These are phyloP conservation scores for Ibidorhyncha struthersii DNA, from an alignment of 2,113 vertebrate genomes.

Conservation along the genomic window DNA sequence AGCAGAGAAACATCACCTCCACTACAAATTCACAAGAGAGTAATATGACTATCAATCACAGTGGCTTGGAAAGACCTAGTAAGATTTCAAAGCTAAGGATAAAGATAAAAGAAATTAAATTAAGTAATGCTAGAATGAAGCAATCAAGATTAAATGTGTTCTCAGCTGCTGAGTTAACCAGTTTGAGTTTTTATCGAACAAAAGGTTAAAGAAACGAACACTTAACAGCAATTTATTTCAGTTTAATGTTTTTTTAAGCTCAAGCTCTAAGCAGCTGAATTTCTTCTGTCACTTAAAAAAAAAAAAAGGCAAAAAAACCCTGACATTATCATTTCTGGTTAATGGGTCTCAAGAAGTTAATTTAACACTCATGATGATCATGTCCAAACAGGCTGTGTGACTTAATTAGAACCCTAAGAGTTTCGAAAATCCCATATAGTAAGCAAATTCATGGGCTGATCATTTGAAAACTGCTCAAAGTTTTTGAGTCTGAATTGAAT, in stretches of 20 bases:
- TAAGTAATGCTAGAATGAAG: conserved; percentile 63
- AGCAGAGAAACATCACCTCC: conserved; percentile 62
- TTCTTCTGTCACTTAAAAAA: not conserved
- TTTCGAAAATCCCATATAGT: not conserved
- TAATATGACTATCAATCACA: conserved; percentile 64
- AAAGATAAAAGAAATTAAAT: conserved; percentile 72
- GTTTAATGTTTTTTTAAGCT: conserved; percentile 29
- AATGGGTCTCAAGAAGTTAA: conserved; percentile 33
- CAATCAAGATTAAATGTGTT: conserved; percentile 65
- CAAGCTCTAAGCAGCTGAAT: conserved; percentile 1
- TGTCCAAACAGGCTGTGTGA: conserved; percentile 4
- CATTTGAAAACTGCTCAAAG: not conserved
- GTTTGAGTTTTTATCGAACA: conserved; percentile 31
- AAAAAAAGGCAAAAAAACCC: not conserved
- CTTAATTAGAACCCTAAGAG: conserved; percentile 10
- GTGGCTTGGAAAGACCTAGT: conserved; percentile 42
- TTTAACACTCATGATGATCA: conserved; percentile 26
- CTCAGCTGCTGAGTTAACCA: conserved; percentile 51
- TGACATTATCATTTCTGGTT: conserved; percentile 13
- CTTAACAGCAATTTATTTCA: conserved; percentile 32
- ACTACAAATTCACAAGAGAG: conserved; percentile 59
- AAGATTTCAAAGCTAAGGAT: conserved; percentile 58
- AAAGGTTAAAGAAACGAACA: conserved; percentile 41
- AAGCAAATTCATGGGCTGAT: not conserved
- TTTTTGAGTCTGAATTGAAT: not conserved